Evolutionary conservation across 2,797 vertebrate genomes (phyloP).

Genomic region (Lagorchestes hirsutus): DNA sequence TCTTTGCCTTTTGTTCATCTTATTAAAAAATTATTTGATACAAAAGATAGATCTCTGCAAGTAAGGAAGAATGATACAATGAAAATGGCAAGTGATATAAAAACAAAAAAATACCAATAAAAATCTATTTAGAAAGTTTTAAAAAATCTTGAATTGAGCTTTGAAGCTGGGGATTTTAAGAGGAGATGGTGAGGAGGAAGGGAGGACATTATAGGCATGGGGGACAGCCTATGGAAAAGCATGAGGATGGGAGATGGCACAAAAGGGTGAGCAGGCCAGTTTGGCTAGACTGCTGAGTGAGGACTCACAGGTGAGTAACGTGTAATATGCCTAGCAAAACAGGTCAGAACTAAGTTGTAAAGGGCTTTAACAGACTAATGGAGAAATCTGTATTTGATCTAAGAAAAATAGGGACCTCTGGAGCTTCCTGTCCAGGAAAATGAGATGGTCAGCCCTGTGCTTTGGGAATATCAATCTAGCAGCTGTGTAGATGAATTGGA

Average conservation of each 20-base stretch:
- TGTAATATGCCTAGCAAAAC: background rate
- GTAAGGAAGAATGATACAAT: background rate
- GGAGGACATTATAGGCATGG: background rate
- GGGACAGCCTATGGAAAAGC: background rate
- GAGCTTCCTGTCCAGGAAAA: background rate
- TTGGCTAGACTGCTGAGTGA: background rate
- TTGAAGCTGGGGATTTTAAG: background rate
- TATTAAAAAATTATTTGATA: background rate
- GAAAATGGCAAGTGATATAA: background rate
- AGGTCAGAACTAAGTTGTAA: background rate
- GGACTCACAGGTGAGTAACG: background rate
- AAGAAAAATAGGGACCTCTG: background rate
- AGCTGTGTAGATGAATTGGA: background rate
- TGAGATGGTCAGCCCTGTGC: background rate
- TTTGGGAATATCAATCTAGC: background rate
- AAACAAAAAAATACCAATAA: background rate
- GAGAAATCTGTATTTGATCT: background rate
- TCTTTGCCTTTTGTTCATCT: background rate
- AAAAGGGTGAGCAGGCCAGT: background rate
- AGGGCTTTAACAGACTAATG: background rate
- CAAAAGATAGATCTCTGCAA: background rate
- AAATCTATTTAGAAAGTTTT: background rate
- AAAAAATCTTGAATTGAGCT: background rate
- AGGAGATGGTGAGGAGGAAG: background rate
- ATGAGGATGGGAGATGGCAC: background rate